Conservation (phyloP, 2,113 vertebrate species). For the Varanus salvator region DNA sequence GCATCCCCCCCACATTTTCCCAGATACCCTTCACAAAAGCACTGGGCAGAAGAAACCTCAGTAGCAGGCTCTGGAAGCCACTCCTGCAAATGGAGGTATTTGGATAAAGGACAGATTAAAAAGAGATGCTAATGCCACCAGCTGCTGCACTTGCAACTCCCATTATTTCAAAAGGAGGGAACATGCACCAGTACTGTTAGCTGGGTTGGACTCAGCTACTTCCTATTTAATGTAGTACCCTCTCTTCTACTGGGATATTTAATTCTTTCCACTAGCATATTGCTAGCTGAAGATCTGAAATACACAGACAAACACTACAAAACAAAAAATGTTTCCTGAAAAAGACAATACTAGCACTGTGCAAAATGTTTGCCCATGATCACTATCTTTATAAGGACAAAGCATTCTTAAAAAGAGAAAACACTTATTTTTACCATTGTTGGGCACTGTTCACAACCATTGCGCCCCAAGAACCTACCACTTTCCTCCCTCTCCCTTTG, state of each 20-base stretch:
- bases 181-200: neutral
- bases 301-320: conserved; percentile 39
- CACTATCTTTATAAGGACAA: neutral
- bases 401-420: neutral
- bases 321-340: conserved; percentile 24
- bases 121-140: neutral
- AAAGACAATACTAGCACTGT: conserved; percentile 38
- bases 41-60: conserved; percentile 50
- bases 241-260: conserved; percentile 29
- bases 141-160: neutral
- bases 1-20: conserved; percentile 27
- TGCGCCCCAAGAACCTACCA: neutral
- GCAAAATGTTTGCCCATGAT: neutral
- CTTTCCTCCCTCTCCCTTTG: neutral
- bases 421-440: neutral
- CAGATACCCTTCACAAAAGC: conserved; percentile 29
- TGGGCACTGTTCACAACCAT: neutral
- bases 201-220: neutral
- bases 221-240: conserved; percentile 19
- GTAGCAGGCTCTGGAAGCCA: conserved; percentile 41
- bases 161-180: neutral
- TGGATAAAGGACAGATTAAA: conserved; percentile 7
- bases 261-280: conserved; percentile 1
- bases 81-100: neutral
- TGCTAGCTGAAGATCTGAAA: conserved; percentile 4